Evolutionary conservation across 64 coral and sea anemone genomes (phyloP).

Genomic region (Astreopora myriophthalma): DNA sequence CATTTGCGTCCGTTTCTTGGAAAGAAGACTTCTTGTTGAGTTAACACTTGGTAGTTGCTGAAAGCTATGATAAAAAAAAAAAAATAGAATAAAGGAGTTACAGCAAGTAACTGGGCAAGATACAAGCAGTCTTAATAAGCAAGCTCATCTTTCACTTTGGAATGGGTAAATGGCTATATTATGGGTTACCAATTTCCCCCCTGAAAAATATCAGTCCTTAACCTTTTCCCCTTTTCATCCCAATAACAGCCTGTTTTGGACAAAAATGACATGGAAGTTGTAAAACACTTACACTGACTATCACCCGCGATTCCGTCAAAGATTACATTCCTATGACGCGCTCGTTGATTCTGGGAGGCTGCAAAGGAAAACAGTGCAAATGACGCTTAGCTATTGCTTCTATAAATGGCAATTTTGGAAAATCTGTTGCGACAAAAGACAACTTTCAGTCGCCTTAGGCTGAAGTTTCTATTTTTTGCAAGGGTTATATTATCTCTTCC

Average conservation of each 20-base stretch:
- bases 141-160: too few species aligned
- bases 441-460: too few species aligned
- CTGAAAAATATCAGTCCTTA: too few species aligned
- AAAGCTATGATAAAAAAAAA: slow-evolving; percentile 53
- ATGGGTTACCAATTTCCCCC: too few species aligned
- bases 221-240: too few species aligned
- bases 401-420: not conserved
- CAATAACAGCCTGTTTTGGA: too few species aligned
- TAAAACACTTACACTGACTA: slow-evolving; percentile 69
- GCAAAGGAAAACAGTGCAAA: not conserved
- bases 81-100: not conserved
- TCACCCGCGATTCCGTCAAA: slow-evolving; percentile 86
- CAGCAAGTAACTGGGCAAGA: not conserved
- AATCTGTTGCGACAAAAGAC: too few species aligned
- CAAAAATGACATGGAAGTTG: not conserved
- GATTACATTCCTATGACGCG: slow-evolving; percentile 78
- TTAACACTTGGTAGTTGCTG: slow-evolving; percentile 81
- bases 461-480: too few species aligned
- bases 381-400: not conserved
- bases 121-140: not conserved
- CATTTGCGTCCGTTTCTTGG: slow-evolving; percentile 19
- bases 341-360: slow-evolving; percentile 85
- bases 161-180: too few species aligned
- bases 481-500: too few species aligned
- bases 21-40: slow-evolving; percentile 76